Evolutionary conservation across 2,113 vertebrate species (phyloP), one percentile per base, ranked within the genome.

Genomic region (Pollachius pollachius): DNA sequence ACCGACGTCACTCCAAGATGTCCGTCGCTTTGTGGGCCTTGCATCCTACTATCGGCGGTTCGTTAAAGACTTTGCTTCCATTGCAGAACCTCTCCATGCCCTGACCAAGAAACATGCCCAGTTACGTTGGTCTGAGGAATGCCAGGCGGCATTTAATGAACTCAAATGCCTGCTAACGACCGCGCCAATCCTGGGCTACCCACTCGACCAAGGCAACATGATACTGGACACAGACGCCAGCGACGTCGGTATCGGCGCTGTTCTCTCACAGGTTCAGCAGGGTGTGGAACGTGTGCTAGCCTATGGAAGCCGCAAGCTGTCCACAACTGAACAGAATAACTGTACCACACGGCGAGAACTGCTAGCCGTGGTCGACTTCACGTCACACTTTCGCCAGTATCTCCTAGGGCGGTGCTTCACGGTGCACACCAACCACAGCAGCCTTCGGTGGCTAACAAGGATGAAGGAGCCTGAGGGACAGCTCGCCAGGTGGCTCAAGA

Each of bases 1-100:
- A 23, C 21, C 21, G 21, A 23, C 2, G n/a, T n/a, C n/a, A n/a
- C n/a, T n/a, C n/a, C 64, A 54, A 1, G 71, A 78, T 1, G 68
- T 81, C 6, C 1, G 18, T 0, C 13, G 18, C 0, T 78, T 74
- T 25, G 25, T 83, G 0, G 65, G 72, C 6, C 54, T 86, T 1
- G 70, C 74, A 1, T 78, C 68, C 1, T 80, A 81, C 11, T 81
- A 80, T 25, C 0, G 19, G 0, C 2, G 4, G 15, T 83, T 85
- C 62, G 64, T 81, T 0, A 73, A 30, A 63, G 75, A 72, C 61
- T 74, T 81, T 13, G 65, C 73, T 0, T 12, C 65, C 0, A 19
- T 79, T 2, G 63, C 81, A 5, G 17, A 79, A 1, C 75, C 78
- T 0, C 11, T 81, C 1, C 73, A 80, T 63, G 52, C 34, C 15